Evolutionary conservation across 2,113 vertebrate species (phyloP).

Genomic region (Anas platyrhynchos): DNA sequence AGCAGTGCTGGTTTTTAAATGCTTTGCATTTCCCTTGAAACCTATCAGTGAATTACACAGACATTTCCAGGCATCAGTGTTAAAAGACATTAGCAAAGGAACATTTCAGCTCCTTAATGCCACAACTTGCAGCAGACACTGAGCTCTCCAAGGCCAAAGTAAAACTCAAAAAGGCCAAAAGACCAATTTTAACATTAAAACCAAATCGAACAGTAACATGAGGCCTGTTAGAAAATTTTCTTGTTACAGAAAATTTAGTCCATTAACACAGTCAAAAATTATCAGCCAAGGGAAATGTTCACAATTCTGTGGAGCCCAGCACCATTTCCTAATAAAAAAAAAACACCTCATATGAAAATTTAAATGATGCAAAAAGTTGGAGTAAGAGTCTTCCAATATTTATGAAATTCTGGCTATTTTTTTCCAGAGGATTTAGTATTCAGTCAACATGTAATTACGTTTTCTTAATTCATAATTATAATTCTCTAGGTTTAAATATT

Average conservation of each 20-base stretch:
- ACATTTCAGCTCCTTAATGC: not conserved
- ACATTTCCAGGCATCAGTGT: not conserved
- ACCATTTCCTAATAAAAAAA: not conserved
- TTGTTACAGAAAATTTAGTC: not conserved
- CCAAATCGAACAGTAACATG: not conserved
- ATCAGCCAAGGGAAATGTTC: not conserved
- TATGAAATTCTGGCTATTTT: not conserved
- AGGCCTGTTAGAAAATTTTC: not conserved
- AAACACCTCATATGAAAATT: not conserved
- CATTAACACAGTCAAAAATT: not conserved
- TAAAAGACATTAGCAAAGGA: constrained; percentile 3
- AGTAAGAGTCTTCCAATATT: not conserved
- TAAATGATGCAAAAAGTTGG: not conserved
- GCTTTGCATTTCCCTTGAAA: not conserved
- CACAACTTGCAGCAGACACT: not conserved
- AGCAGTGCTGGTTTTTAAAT: not conserved
- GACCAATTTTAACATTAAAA: not conserved
- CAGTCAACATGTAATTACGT: not conserved
- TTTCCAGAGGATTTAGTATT: not conserved
- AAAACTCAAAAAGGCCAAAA: not conserved
- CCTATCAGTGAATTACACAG: not conserved
- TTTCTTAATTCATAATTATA: not conserved
- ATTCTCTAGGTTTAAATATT: not conserved
- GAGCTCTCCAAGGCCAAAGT: not conserved
- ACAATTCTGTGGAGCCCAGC: not conserved